Percentiles rank a stretch among this genome's conserved stretches.
phyloP scores from a whole-genome alignment of 2,888 invertebrate species.

The Microctonus aethiopoides region DNA sequence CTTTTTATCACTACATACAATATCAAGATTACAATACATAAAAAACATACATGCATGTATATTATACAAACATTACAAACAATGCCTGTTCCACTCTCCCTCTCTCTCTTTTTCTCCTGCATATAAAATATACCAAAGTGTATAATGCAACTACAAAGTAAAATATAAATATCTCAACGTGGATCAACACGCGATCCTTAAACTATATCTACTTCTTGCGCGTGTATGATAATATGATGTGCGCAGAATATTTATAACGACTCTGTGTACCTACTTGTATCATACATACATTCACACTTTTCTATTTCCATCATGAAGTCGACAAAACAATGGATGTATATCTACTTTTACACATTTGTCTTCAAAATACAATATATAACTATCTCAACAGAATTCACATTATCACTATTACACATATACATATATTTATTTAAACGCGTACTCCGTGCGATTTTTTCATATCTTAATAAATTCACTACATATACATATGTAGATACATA shows the following conservation, averaged over 20 bases:
- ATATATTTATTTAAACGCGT: too few species aligned
- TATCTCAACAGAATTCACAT: too few species aligned
- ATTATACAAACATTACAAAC: slow-evolving; percentile 56
- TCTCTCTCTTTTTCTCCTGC: neutral
- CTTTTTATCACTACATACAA: neutral
- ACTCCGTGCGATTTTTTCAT: too few species aligned
- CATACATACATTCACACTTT: too few species aligned
- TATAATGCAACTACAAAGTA: slow-evolving; percentile 64
- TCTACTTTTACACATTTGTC: neutral
- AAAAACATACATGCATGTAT: slow-evolving; percentile 1
- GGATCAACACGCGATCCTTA: slow-evolving; percentile 65
- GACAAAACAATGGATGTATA: slow-evolving; percentile 18
- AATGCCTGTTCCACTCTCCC: slow-evolving; percentile 60
- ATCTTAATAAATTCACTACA: neutral
- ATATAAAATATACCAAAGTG: slow-evolving; percentile 43
- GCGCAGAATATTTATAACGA: neutral
- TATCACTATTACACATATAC: too few species aligned
- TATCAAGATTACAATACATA: neutral
- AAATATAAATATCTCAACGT: slow-evolving; percentile 64
- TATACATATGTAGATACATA: neutral
- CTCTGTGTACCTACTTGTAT: too few species aligned
- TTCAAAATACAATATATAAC: too few species aligned
- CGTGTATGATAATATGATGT: slow-evolving; percentile 22
- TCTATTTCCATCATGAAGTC: too few species aligned
- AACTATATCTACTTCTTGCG: slow-evolving; percentile 42